These are phyloP conservation scores for Ornithoptera priamus DNA, from an alignment of 2,888 invertebrate genomes.

Conservation along the genomic window DNA sequence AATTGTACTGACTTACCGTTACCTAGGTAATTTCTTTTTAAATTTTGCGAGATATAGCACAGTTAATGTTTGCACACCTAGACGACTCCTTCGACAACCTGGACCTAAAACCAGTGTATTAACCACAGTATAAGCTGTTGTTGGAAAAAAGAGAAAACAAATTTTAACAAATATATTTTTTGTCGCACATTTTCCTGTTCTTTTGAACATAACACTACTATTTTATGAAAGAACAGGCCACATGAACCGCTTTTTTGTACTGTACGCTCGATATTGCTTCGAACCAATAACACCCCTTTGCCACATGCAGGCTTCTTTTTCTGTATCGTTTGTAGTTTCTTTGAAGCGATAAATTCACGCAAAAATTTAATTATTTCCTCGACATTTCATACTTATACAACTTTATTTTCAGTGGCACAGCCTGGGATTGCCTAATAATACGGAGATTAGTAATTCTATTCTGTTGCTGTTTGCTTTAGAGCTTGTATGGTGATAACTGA, in stretches of 20 bases:
- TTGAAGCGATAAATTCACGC: slow-evolving; percentile 5
- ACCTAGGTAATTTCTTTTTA: too few species aligned
- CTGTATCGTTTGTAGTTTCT: slow-evolving; percentile 1
- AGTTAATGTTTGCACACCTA: too few species aligned
- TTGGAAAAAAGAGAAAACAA: background rate
- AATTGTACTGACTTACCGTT: too few species aligned
- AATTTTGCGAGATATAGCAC: too few species aligned
- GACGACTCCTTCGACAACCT: too few species aligned
- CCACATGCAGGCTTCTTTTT: background rate
- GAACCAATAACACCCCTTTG: slow-evolving; percentile 22
- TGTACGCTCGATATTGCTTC: slow-evolving; percentile 15
- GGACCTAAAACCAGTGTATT: too few species aligned
- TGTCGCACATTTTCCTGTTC: background rate
- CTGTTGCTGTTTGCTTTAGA: too few species aligned
- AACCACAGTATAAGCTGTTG: background rate
- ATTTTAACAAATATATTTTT: background rate
- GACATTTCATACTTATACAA: background rate
- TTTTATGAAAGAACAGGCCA: slow-evolving; percentile 4
- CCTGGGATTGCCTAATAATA: too few species aligned
- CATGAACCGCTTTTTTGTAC: background rate
- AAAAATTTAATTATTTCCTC: slow-evolving; percentile 1
- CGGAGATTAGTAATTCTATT: too few species aligned
- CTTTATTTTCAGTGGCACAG: too few species aligned
- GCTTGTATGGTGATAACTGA: too few species aligned
- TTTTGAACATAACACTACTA: slow-evolving; percentile 17